phyloP scores from a whole-genome alignment of 2,797 vertebrate species.

The Cossypha niveicapilla region DNA sequence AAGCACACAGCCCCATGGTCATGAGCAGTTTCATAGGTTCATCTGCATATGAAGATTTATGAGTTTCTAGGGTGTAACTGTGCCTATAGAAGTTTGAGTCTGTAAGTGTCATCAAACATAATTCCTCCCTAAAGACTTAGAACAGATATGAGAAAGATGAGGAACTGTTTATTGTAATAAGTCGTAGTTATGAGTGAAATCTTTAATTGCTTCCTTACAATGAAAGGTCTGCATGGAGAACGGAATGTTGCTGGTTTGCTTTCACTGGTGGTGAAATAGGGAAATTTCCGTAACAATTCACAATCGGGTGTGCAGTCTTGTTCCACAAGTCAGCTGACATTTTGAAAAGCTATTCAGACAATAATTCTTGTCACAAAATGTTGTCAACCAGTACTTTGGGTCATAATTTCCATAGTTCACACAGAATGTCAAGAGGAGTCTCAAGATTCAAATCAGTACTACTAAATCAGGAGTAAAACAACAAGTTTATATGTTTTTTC shows the following conservation, averaged over 20 bases:
- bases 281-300: not conserved
- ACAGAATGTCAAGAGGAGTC: not conserved
- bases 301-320: slow-evolving; percentile 21
- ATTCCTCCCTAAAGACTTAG: slow-evolving; percentile 4
- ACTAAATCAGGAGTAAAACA: not conserved
- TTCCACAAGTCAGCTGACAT: slow-evolving; percentile 27
- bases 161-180: not conserved
- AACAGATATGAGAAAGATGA: not conserved
- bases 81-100: not conserved
- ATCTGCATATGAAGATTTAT: not conserved
- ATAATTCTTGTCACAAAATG: not conserved
- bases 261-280: slow-evolving; percentile 30
- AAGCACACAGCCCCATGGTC: not conserved
- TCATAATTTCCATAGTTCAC: not conserved
- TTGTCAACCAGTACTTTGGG: not conserved
- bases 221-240: not conserved
- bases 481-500: not conserved
- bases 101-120: slow-evolving; percentile 18
- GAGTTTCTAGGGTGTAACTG: slow-evolving; percentile 14
- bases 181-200: not conserved
- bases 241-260: slow-evolving; percentile 26
- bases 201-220: slow-evolving; percentile 57
- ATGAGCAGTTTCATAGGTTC: not conserved
- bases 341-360: slow-evolving; percentile 19
- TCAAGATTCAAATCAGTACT: not conserved